A percentile compares a stretch with the other conserved stretches of the same genome.
Conservation (phyloP, 2,888 invertebrate genomes). For the Lasioglossum figueresi region DNA sequence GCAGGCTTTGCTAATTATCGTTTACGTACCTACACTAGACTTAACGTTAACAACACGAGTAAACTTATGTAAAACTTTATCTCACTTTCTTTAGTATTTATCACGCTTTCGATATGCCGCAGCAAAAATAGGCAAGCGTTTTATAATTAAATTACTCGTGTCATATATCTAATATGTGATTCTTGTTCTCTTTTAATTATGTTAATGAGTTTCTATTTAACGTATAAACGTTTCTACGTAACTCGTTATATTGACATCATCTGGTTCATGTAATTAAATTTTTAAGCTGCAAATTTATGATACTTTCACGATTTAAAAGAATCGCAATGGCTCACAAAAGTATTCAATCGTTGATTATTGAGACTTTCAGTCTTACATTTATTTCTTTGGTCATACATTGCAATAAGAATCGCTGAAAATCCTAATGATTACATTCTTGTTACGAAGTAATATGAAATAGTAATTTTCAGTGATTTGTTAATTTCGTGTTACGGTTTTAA, state of each 20-base stretch:
- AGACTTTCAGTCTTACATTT: too few relatives aligned
- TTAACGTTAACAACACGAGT: neutral
- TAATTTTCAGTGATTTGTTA: neutral
- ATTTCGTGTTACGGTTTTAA: neutral
- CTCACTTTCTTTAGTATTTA: neutral
- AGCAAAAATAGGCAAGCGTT: neutral
- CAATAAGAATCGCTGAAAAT: neutral
- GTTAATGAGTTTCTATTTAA: too few relatives aligned
- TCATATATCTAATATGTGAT: neutral
- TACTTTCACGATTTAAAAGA: too few relatives aligned
- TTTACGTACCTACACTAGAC: neutral
- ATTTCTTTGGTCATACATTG: too few relatives aligned
- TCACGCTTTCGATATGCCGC: neutral
- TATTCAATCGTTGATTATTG: too few relatives aligned
- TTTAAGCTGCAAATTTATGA: neutral
- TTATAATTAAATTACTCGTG: neutral
- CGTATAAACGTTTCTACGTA: neutral
- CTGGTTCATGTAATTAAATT: neutral
- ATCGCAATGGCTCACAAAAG: too few relatives aligned
- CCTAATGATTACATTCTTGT: neutral
- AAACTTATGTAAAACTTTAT: neutral
- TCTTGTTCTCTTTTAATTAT: neutral
- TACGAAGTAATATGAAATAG: neutral
- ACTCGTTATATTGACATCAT: neutral
- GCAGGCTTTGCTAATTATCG: neutral